These are phyloP conservation scores for Pygoscelis adeliae DNA, from an alignment of 2,113 vertebrate genomes.

Conservation along the genomic window DNA sequence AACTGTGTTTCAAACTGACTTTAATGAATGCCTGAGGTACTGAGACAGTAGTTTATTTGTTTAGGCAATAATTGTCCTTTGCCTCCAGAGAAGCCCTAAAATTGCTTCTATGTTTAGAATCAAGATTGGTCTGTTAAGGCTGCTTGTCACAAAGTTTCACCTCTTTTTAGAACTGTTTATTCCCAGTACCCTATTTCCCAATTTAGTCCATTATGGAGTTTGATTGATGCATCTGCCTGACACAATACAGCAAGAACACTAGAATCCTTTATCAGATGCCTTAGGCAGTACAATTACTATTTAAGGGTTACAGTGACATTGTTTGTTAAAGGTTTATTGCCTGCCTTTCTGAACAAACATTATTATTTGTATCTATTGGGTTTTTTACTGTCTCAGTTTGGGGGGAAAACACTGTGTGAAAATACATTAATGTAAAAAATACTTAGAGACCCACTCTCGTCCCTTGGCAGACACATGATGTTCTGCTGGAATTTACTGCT, in stretches of 20 bases:
- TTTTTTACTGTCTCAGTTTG: neutral
- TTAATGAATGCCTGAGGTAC: constrained; percentile 58
- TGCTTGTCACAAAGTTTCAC: constrained; percentile 73
- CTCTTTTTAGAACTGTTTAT: constrained; percentile 77
- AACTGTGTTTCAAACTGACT: constrained; percentile 32
- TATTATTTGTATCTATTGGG: neutral
- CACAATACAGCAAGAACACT: constrained; percentile 47
- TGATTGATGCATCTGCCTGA: constrained; percentile 68
- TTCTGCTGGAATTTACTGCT: neutral
- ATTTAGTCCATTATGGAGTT: constrained; percentile 65
- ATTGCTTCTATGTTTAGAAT: constrained; percentile 86
- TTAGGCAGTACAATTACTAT: neutral
- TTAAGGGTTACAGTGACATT: constrained; percentile 31
- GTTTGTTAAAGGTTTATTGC: constrained; percentile 2
- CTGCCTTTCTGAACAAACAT: constrained; percentile 47
- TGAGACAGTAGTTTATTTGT: constrained; percentile 84
- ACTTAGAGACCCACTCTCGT: neutral
- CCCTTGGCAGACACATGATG: neutral
- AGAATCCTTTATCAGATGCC: constrained; percentile 40
- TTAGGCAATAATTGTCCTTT: constrained; percentile 80
- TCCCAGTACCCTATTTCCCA: constrained; percentile 65
- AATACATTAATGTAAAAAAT: neutral
- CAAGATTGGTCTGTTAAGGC: constrained; percentile 78
- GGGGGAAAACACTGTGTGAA: neutral
- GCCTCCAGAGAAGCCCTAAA: constrained; percentile 73